Conservation (phyloP, 2,113 vertebrate species). For the Tragelaphus strepsiceros region DNA sequence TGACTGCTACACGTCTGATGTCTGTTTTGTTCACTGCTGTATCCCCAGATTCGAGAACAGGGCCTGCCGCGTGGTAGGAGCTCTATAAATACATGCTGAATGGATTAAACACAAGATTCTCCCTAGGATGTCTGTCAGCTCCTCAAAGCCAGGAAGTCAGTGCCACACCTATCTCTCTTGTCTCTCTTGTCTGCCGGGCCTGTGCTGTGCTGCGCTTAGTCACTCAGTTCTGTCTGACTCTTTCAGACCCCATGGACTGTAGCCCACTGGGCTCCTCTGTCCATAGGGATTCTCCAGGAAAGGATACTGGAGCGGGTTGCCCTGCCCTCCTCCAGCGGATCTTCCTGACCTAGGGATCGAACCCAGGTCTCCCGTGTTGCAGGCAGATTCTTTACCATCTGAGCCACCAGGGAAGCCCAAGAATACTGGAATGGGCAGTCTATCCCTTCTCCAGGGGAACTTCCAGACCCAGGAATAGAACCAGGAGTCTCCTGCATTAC, state of each 20-base stretch:
- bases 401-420: no score
- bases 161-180: not conserved
- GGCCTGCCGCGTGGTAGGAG: not conserved
- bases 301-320: not conserved
- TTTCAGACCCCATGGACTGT: not conserved
- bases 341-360: no score
- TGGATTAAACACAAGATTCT: not conserved
- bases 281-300: not conserved
- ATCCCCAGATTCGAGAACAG: not conserved
- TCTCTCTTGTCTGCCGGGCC: not conserved
- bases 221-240: not conserved
- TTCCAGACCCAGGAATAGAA: not conserved
- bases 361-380: no score
- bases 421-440: no score
- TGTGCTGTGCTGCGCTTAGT: not conserved
- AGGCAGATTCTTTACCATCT: no score
- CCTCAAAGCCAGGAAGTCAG: not conserved
- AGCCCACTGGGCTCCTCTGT: not conserved
- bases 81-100: not conserved
- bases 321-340: no score
- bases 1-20: not conserved
- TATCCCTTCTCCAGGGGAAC: not conserved
- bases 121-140: no score
- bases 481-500: accelerated
- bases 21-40: not conserved